A percentile compares a stretch with the other conserved stretches of the same genome.
Evolutionary conservation across 2,888 invertebrate genomes (phyloP).

Genomic region (Drosophila meridionalis): DNA sequence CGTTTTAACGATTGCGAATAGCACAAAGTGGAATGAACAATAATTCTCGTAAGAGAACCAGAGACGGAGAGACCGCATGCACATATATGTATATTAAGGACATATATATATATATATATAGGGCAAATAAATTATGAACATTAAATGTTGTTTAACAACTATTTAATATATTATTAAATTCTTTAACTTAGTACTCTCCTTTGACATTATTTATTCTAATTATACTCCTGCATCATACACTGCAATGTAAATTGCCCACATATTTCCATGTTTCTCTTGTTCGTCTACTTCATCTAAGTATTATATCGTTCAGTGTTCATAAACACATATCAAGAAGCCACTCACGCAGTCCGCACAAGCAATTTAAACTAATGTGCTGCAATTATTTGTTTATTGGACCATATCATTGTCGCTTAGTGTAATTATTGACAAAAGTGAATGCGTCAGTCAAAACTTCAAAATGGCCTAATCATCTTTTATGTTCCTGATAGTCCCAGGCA

Average conservation of each 20-base stretch:
- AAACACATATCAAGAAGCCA: not conserved
- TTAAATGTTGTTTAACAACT: not conserved
- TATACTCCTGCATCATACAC: too few species aligned
- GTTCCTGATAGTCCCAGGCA: slow-evolving; percentile 39
- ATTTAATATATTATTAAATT: not conserved
- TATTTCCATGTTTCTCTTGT: not conserved
- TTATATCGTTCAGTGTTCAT: not conserved
- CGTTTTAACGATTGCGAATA: not conserved
- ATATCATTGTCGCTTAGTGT: slow-evolving; percentile 64
- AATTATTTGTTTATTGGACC: slow-evolving; percentile 58
- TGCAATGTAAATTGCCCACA: not conserved
- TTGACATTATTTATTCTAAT: too few species aligned
- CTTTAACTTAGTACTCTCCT: not conserved
- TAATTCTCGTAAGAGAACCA: not conserved
- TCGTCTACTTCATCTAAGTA: too few species aligned
- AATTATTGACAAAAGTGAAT: slow-evolving; percentile 60
- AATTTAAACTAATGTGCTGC: slow-evolving; percentile 28
- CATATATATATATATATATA: too few species aligned
- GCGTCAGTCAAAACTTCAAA: slow-evolving; percentile 64
- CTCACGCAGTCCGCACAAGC: slow-evolving; percentile 22
- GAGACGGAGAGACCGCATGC: not conserved
- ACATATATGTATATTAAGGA: too few species aligned
- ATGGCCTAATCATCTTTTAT: slow-evolving; percentile 77
- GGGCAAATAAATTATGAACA: not conserved
- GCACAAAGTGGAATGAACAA: not conserved